Base-by-base conservation (phyloP, 2,797 vertebrate genomes). In the Micropoecilia bifurca region DNA sequence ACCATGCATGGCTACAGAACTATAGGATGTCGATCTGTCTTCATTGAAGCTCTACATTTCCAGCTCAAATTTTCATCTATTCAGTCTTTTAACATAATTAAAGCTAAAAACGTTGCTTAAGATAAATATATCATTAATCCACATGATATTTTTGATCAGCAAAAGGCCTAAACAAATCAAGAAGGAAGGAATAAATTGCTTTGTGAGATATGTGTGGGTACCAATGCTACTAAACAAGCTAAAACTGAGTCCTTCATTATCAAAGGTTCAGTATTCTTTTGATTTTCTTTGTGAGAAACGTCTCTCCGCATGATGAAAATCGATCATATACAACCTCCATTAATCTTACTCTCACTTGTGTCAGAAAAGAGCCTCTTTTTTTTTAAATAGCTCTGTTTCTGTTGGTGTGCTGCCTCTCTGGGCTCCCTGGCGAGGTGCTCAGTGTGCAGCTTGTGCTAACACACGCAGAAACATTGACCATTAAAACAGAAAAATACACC, bases 191-290 rank as follows among this genome's bases (percentile, higher is more conserved):
- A 71, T 28, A 46, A 46, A 16, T 22, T 85, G 48, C 82, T 83
- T 76, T 84, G 71, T 85, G 78, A 68, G 76, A 71, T 80, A 73
- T 75, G 81, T 86, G 36, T 71, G 30, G 75, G 69, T 69, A 75
- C 90, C 77, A 4, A 74, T 79, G 68, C 83, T 88, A 85, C 89
- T 85, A 88, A 93, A 92, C 86, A 46, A 6, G 68, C 13, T 46
- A 87, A 90, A 91, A 84, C 12, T 39, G 79, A 85, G 78, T 84
- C 78, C 88, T 88, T 74, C 73, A 80, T 87, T 90, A 91, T 93
- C 87, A 93, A 93, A 93, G 85, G 86, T 83, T 85, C 63, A 33
- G 76, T 82, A 89, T 90, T 85, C 79, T 86, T 93, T 92, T 92
- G 83, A 89, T 88, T 91, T 84, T 81, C 82, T 89, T 90, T 89